Evolutionary conservation across 2,113 vertebrate species (phyloP).

Genomic region (Herpailurus yagouaroundi): DNA sequence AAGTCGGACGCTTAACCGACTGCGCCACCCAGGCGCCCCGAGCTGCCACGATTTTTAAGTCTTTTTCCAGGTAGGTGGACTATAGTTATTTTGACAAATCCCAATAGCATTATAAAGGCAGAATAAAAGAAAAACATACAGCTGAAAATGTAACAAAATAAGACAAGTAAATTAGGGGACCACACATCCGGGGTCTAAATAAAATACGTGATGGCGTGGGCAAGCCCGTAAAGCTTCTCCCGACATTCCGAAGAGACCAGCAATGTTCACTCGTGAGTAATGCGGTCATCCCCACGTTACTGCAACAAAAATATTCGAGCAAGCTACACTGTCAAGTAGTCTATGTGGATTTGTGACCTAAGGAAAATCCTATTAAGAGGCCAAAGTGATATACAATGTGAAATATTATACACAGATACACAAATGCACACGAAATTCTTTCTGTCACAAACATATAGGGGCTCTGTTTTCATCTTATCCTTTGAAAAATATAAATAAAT

Average conservation of each 20-base stretch:
- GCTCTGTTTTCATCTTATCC: not conserved
- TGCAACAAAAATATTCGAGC: not conserved
- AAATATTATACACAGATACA: not conserved
- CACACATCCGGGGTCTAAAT: constrained; percentile 1
- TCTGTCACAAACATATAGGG: not conserved
- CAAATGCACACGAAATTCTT: not conserved
- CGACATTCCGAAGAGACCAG: not conserved
- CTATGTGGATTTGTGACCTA: constrained; percentile 10
- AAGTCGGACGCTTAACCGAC: too few relatives aligned
- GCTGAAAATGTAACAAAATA: not conserved
- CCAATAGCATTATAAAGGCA: not conserved
- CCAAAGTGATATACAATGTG: not conserved
- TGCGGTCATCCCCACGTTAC: not conserved
- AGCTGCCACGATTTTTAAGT: too few relatives aligned
- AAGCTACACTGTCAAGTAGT: not conserved
- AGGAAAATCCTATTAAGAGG: not conserved
- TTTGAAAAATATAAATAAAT: constrained; percentile 2
- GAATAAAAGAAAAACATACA: not conserved
- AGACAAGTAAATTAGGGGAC: constrained; percentile 21
- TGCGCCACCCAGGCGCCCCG: too few relatives aligned
- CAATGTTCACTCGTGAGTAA: not conserved
- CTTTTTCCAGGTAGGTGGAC: not conserved
- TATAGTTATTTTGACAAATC: not conserved
- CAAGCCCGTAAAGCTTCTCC: not conserved
- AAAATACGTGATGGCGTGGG: not conserved